These are phyloP conservation scores for Sinhomidia bicolor DNA, from an alignment of 2,888 invertebrate genomes.

Conservation along the genomic window DNA sequence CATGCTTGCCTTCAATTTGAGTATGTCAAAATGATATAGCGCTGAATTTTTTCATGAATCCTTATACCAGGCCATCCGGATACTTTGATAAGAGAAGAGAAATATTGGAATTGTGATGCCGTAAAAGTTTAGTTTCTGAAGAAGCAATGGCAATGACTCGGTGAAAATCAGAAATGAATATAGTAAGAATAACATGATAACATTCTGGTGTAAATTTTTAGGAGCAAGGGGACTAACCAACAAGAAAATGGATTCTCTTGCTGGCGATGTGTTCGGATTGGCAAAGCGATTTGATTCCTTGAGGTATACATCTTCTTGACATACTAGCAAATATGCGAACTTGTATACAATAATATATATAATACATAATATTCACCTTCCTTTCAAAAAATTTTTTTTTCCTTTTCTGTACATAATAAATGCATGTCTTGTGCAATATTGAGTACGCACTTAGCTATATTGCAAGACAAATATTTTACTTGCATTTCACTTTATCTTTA, in stretches of 20 bases:
- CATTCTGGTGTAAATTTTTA: constrained; percentile 6
- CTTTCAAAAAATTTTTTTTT: too few relatives aligned
- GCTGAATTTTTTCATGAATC: not conserved
- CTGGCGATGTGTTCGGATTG: constrained; percentile 82
- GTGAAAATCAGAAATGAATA: not conserved
- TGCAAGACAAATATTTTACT: too few relatives aligned
- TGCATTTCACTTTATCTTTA: too few relatives aligned
- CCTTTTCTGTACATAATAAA: too few relatives aligned
- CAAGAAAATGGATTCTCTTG: constrained; percentile 82
- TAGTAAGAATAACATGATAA: constrained; percentile 14
- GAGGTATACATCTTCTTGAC: constrained; percentile 80
- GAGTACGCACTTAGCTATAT: too few relatives aligned
- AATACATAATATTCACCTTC: too few relatives aligned
- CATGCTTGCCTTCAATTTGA: constrained; percentile 50
- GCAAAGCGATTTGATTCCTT: constrained; percentile 82
- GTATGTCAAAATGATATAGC: constrained; percentile 31
- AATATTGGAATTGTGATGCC: not conserved
- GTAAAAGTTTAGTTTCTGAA: not conserved
- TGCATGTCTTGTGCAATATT: too few relatives aligned
- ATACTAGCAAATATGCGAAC: too few relatives aligned
- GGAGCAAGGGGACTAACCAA: constrained; percentile 62
- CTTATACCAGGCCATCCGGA: not conserved
- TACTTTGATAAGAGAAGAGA: not conserved
- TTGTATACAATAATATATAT: too few relatives aligned
- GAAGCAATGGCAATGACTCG: not conserved